A percentile compares a stretch with the other conserved stretches of the same genome.
phyloP scores from a whole-genome alignment of 2,797 vertebrate genomes.

The Pseudomugil tenellus region DNA sequence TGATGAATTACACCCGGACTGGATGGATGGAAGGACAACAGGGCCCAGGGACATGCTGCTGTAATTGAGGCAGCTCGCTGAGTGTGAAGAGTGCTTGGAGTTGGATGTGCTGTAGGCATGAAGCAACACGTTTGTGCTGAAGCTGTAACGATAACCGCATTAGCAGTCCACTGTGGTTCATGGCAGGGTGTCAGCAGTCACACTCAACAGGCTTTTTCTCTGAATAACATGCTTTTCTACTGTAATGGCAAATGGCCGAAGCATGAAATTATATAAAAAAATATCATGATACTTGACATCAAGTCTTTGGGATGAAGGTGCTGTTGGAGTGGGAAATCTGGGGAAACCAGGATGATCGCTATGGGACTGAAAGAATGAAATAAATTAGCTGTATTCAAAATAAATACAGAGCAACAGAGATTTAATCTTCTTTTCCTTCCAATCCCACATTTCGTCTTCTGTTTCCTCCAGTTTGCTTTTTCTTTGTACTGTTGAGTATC shows the following conservation, averaged over 20 bases:
- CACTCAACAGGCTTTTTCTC: conserved; percentile 8
- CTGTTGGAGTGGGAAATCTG: neutral
- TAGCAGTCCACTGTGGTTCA: conserved; percentile 17
- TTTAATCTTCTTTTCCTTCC: neutral
- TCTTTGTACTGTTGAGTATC: conserved; percentile 32
- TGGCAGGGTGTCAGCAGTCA: conserved; percentile 19
- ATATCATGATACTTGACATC: neutral
- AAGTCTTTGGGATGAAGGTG: neutral
- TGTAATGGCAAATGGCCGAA: neutral
- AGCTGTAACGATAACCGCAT: conserved; percentile 46
- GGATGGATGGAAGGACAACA: conserved; percentile 35
- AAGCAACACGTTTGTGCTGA: conserved; percentile 54
- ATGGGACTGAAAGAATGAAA: neutral
- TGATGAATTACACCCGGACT: conserved; percentile 61
- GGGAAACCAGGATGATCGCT: neutral
- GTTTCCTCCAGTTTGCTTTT: neutral
- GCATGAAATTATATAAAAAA: neutral
- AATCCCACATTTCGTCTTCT: neutral
- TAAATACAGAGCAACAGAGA: neutral
- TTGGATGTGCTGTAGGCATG: conserved; percentile 56
- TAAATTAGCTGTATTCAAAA: neutral
- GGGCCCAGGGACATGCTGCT: conserved; percentile 34
- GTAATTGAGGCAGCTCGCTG: conserved; percentile 55
- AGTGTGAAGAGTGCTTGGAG: conserved; percentile 13
- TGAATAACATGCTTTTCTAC: neutral